Evolutionary conservation across 2,888 invertebrate species (phyloP).

Genomic region (Thumatha senex): DNA sequence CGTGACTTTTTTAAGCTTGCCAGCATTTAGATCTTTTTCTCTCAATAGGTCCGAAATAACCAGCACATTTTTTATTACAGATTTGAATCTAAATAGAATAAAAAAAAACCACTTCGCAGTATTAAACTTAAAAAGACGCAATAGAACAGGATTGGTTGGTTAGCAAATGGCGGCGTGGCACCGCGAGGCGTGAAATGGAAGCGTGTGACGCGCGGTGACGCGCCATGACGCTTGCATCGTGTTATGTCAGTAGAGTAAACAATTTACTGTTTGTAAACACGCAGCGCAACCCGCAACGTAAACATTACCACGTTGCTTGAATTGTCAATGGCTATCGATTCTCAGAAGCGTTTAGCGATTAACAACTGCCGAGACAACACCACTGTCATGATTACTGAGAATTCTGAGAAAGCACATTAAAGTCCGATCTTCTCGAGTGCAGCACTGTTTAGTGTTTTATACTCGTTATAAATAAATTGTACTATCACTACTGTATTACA

Average conservation of each 20-base stretch:
- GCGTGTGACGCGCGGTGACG: conserved; percentile 49
- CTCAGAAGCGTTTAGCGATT: conserved; percentile 49
- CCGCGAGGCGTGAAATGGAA: conserved; percentile 41
- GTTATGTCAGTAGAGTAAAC: conserved; percentile 70
- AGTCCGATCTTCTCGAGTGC: conserved; percentile 1
- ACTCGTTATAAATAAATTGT: too few species aligned
- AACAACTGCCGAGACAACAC: conserved; percentile 25
- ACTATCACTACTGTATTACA: too few species aligned
- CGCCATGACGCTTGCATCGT: conserved; percentile 53
- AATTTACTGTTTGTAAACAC: conserved; percentile 79
- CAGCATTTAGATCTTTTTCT: conserved; percentile 1
- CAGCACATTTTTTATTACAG: conserved; percentile 5
- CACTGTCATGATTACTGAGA: conserved; percentile 18
- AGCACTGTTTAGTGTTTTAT: not conserved
- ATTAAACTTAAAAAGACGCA: conserved; percentile 52
- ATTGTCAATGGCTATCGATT: conserved; percentile 62
- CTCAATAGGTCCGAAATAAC: conserved; percentile 9
- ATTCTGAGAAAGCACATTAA: conserved; percentile 19
- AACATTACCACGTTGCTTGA: conserved; percentile 69
- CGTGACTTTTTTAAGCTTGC: conserved; percentile 1
- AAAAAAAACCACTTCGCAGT: conserved; percentile 16
- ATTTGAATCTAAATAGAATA: conserved; percentile 1
- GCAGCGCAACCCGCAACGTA: conserved; percentile 57
- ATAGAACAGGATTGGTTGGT: conserved; percentile 62
- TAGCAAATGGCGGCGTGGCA: conserved; percentile 34